Conservation (phyloP, 92 coral and sea anemone genomes). For the Epizoanthus rinbou region DNA sequence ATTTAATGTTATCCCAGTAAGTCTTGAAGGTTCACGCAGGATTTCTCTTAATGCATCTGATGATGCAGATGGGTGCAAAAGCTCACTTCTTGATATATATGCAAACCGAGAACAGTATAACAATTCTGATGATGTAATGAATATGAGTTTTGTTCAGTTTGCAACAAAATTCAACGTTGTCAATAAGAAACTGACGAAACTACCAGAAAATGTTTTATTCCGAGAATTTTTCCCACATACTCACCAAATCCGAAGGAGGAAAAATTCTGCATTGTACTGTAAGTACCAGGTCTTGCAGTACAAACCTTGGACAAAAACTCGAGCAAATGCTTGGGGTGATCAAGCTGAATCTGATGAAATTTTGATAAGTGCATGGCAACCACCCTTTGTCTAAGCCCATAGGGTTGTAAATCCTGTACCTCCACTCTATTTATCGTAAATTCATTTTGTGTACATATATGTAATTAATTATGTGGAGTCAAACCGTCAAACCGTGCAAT, state of each 20-base stretch:
- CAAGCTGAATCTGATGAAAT: background rate
- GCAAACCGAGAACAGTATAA: conserved; percentile 49
- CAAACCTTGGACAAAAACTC: conserved; percentile 27
- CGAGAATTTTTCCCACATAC: background rate
- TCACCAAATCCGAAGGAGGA: background rate
- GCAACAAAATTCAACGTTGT: conserved; percentile 24
- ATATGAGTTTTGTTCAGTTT: conserved; percentile 25
- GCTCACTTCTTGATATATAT: conserved; percentile 54
- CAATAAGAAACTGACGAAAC: conserved; percentile 24
- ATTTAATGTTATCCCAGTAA: conserved; percentile 52
- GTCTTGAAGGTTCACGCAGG: conserved; percentile 42
- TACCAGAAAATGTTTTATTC: conserved; percentile 8
- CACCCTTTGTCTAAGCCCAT: too few relatives aligned
- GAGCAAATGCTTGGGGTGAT: conserved; percentile 27
- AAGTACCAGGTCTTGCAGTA: background rate
- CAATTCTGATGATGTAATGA: background rate
- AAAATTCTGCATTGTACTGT: background rate
- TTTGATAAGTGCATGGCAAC: too few relatives aligned
- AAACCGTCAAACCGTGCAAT: too few relatives aligned
- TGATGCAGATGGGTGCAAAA: conserved; percentile 29
- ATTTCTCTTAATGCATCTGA: background rate
- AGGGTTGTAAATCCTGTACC: too few relatives aligned
- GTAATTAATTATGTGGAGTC: too few relatives aligned
- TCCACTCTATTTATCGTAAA: too few relatives aligned
- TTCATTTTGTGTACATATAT: too few relatives aligned